A percentile compares a stretch with the other conserved stretches of the same genome.
phyloP scores from a whole-genome alignment of 2,113 vertebrate species.

The Aegotheles bennettii region DNA sequence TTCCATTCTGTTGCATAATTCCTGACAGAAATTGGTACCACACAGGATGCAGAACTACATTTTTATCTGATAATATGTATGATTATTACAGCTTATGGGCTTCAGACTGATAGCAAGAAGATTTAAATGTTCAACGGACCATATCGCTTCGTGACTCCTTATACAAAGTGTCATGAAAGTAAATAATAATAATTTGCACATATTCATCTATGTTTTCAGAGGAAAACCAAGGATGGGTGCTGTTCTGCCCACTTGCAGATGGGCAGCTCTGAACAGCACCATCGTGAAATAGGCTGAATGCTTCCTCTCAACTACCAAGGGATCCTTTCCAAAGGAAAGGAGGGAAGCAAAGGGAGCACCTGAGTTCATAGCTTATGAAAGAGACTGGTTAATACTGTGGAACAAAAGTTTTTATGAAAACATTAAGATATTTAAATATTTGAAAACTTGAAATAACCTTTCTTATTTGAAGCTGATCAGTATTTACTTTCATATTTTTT shows the following conservation, averaged over 20 bases:
- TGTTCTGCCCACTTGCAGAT: not conserved
- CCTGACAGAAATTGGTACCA: not conserved
- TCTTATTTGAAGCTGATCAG: not conserved
- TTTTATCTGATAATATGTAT: not conserved
- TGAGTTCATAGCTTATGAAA: not conserved
- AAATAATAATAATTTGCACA: slow-evolving; percentile 5
- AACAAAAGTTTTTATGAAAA: not conserved
- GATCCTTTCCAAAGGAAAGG: not conserved
- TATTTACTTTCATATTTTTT: not conserved
- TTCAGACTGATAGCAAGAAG: not conserved
- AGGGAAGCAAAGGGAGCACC: not conserved
- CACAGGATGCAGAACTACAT: not conserved
- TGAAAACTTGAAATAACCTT: not conserved
- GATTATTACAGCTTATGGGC: not conserved
- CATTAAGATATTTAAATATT: not conserved
- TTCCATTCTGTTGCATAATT: not conserved
- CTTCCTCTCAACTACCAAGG: not conserved
- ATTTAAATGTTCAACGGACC: not conserved
- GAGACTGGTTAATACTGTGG: not conserved
- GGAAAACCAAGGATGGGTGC: not conserved
- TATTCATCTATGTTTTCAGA: not conserved
- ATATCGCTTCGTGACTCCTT: not conserved
- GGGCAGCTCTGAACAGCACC: not conserved
- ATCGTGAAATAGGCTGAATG: not conserved
- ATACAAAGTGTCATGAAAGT: not conserved